Evolutionary conservation across 2,797 vertebrate genomes (phyloP).

Genomic region (Semaprochilodus insignis): DNA sequence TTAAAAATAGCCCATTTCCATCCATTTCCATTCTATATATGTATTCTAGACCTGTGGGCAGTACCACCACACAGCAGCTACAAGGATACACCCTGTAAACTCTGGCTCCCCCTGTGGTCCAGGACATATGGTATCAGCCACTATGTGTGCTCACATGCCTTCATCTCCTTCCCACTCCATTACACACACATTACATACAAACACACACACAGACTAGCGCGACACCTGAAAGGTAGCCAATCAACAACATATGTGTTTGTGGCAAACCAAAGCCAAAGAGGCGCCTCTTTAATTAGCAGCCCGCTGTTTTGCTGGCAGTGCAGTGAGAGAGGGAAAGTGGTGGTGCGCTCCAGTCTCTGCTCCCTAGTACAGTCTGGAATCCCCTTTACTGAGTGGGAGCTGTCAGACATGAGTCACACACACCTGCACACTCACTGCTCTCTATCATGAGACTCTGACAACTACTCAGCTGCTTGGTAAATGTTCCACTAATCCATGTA

Average conservation of each 20-base stretch:
- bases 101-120: constrained; percentile 44
- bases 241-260: constrained; percentile 88
- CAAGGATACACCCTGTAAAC: constrained; percentile 28
- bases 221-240: constrained; percentile 84
- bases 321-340: constrained; percentile 42
- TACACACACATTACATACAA: constrained; percentile 55
- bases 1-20: constrained; percentile 3
- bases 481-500: constrained; percentile 18
- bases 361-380: constrained; percentile 70
- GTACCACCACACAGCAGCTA: background rate
- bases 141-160: constrained; percentile 41
- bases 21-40: background rate
- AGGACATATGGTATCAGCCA: constrained; percentile 53
- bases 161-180: constrained; percentile 31
- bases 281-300: constrained; percentile 84
- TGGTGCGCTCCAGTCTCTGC: constrained; percentile 58
- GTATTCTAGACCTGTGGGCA: background rate
- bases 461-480: constrained; percentile 42
- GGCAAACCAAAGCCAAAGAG: constrained; percentile 80
- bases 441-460: constrained; percentile 35
- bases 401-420: constrained; percentile 75
- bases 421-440: constrained; percentile 47
- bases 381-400: constrained; percentile 67
- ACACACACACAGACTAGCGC: constrained; percentile 67
- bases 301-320: constrained; percentile 59